These are phyloP conservation scores for Micronycteris hirsuta DNA, from an alignment of 2,113 vertebrate species.

Conservation along the genomic window DNA sequence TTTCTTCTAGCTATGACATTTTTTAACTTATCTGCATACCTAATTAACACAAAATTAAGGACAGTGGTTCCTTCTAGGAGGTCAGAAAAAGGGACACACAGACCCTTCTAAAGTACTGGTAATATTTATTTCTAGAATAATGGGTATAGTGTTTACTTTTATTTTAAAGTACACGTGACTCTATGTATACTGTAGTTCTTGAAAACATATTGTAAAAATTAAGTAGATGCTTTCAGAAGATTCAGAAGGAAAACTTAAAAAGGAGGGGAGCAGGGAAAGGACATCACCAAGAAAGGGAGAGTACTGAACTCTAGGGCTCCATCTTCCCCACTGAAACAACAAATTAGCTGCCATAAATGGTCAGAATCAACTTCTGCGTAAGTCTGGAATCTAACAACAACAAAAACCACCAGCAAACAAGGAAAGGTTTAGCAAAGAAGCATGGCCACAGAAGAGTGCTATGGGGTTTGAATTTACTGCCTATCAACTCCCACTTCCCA, in stretches of 20 bases:
- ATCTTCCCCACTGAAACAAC: not conserved
- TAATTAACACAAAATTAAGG: not conserved
- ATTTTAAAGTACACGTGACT: not conserved
- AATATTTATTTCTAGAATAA: not conserved
- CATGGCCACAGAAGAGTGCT: not conserved
- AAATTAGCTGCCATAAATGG: not conserved
- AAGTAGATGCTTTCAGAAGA: not conserved
- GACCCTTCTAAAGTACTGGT: not conserved
- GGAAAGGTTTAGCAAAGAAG: not conserved
- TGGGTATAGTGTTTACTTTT: not conserved
- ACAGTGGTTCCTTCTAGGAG: not conserved
- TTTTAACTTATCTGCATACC: not conserved
- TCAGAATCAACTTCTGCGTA: not conserved
- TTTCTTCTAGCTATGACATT: slow-evolving; percentile 8
- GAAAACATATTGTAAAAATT: not conserved
- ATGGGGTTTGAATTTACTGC: not conserved
- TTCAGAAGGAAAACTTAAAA: not conserved
- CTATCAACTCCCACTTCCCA: not conserved
- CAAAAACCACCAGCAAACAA: not conserved
- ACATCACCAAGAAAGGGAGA: not conserved
- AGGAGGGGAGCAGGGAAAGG: not conserved
- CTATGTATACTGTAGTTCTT: not conserved
- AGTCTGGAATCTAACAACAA: not conserved
- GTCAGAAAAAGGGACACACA: not conserved
- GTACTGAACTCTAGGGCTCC: not conserved